Evolutionary conservation across 2,113 vertebrate species (phyloP).

Genomic region (Protobothrops mucrosquamatus): DNA sequence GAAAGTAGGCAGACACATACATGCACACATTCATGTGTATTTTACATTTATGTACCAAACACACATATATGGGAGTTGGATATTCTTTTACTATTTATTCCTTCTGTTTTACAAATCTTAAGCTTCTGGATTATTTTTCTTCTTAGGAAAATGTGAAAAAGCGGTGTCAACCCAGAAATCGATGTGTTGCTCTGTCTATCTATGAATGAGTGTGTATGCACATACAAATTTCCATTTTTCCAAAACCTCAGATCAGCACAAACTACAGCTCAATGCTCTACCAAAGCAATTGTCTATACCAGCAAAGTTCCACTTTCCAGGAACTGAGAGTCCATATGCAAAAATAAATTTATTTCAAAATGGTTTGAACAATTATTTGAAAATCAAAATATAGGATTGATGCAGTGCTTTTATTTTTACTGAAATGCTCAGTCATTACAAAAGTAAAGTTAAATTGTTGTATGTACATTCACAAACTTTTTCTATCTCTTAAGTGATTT

Average conservation of each 20-base stretch:
- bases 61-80: not conserved
- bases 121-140: not conserved
- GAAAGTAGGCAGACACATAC: not conserved
- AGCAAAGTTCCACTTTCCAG: not conserved
- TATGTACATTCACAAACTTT: not conserved
- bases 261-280: not conserved
- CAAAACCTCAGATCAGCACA: not conserved
- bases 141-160: not conserved
- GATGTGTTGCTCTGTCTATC: not conserved
- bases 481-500: not conserved
- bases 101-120: not conserved
- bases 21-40: not conserved
- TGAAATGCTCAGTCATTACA: slow-evolving; percentile 1
- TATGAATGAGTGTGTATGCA: not conserved
- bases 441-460: not conserved
- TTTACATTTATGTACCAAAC: not conserved
- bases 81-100: not conserved
- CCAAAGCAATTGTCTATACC: not conserved
- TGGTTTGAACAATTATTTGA: slow-evolving; percentile 4
- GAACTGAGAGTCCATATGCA: not conserved
- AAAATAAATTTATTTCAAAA: not conserved
- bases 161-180: not conserved
- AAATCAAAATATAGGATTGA: slow-evolving; percentile 16
- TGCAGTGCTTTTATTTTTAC: not conserved
- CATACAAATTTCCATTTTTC: not conserved